Conservation (phyloP, 2,797 vertebrate species). For the Apogon hyalosoma region DNA sequence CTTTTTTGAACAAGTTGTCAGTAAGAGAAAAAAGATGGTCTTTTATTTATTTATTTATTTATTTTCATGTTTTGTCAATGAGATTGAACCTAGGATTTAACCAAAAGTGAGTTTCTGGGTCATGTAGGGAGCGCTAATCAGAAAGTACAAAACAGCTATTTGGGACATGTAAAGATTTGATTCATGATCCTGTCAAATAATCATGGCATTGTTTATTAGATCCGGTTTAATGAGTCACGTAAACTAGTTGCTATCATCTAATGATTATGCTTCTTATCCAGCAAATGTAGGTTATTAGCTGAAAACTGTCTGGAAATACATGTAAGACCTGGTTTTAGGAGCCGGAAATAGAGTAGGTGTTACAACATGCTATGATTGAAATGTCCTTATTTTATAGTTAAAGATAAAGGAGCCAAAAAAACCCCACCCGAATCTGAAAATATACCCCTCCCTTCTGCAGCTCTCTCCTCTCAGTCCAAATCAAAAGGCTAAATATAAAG, state of each 20-base stretch:
- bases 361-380: too few relatives aligned
- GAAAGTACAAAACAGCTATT: constrained; percentile 39
- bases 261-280: constrained; percentile 1
- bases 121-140: constrained; percentile 13
- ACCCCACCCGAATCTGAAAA: too few relatives aligned
- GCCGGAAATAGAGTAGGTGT: too few relatives aligned
- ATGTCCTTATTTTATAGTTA: too few relatives aligned
- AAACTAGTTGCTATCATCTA: neutral
- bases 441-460: too few relatives aligned
- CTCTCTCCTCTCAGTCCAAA: too few relatives aligned
- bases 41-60: too few relatives aligned
- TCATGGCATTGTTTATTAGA: constrained; percentile 16
- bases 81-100: constrained; percentile 23
- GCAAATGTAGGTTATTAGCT: neutral
- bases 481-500: too few relatives aligned
- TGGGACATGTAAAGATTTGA: constrained; percentile 28
- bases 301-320: too few relatives aligned
- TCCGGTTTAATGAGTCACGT: constrained; percentile 9
- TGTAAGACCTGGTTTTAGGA: too few relatives aligned
- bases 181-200: constrained; percentile 31
- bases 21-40: constrained; percentile 1
- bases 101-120: constrained; percentile 54
- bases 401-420: too few relatives aligned
- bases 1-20: neutral
- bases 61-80: neutral